These are phyloP conservation scores for Poicephalus meyeri DNA, from an alignment of 2,113 vertebrate species.

Conservation along the genomic window DNA sequence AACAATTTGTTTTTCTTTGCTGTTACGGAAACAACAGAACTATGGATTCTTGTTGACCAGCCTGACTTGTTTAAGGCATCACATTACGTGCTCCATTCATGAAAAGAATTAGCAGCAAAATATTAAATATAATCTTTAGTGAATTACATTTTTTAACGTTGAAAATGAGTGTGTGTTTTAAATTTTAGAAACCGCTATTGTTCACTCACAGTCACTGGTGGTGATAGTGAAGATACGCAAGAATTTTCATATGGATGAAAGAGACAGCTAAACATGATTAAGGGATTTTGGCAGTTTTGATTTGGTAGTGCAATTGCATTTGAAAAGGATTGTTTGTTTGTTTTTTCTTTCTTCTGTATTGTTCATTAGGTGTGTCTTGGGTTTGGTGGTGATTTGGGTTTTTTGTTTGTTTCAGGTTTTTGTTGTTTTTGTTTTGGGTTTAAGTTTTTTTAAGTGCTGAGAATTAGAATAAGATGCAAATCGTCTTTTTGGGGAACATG, in stretches of 20 bases:
- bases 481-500: neutral
- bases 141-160: neutral
- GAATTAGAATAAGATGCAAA: neutral
- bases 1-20: neutral
- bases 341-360: neutral
- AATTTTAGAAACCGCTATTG: neutral
- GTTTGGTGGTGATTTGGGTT: neutral
- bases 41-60: neutral
- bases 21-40: neutral
- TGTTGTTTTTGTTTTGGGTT: neutral
- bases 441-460: neutral
- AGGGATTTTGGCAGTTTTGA: neutral
- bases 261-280: neutral
- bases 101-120: neutral
- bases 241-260: neutral
- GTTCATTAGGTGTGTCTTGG: neutral
- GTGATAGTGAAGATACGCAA: accelerated
- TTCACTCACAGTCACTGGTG: neutral
- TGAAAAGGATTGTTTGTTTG: neutral
- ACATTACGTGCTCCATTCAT: neutral
- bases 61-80: neutral
- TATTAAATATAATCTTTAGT: neutral
- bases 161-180: neutral
- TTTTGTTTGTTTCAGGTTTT: neutral
- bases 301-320: neutral